These are phyloP conservation scores for Hydrophis major DNA, from an alignment of 2,797 vertebrate genomes.

Conservation along the genomic window DNA sequence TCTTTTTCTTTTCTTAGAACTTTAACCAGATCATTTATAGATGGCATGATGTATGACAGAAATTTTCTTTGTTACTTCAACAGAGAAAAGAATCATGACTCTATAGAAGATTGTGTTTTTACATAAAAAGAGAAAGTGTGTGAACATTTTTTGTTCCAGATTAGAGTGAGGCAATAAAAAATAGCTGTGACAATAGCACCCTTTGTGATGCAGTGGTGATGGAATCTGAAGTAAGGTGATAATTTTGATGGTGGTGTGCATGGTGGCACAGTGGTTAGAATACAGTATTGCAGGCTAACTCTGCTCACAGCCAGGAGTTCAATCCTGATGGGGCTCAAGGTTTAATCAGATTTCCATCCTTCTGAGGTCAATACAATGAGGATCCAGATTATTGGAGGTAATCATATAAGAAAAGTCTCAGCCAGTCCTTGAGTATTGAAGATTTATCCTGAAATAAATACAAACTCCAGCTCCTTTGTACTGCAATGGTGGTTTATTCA, in stretches of 20 bases:
- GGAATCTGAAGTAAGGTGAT: not conserved
- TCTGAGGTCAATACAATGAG: too few relatives aligned
- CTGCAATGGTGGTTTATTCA: too few relatives aligned
- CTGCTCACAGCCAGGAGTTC: too few relatives aligned
- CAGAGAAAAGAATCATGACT: not conserved
- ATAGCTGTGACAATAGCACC: not conserved
- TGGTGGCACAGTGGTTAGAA: too few relatives aligned
- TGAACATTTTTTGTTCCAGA: not conserved
- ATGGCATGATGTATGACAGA: not conserved
- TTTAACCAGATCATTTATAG: not conserved
- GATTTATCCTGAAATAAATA: too few relatives aligned
- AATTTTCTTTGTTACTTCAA: not conserved
- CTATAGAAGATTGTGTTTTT: not conserved
- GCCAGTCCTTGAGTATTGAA: too few relatives aligned
- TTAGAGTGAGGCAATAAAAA: not conserved
- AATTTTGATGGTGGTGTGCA: not conserved
- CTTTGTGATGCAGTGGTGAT: not conserved
- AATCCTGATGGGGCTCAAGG: too few relatives aligned
- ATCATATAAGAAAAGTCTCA: not conserved
- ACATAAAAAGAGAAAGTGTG: not conserved
- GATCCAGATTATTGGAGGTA: too few relatives aligned
- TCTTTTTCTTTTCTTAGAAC: not conserved
- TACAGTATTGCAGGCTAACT: too few relatives aligned
- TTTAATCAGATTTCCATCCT: too few relatives aligned
- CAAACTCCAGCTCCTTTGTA: too few relatives aligned